Evolutionary conservation across 2,113 vertebrate species (phyloP).

Genomic region (Melanotaenia duboulayi): DNA sequence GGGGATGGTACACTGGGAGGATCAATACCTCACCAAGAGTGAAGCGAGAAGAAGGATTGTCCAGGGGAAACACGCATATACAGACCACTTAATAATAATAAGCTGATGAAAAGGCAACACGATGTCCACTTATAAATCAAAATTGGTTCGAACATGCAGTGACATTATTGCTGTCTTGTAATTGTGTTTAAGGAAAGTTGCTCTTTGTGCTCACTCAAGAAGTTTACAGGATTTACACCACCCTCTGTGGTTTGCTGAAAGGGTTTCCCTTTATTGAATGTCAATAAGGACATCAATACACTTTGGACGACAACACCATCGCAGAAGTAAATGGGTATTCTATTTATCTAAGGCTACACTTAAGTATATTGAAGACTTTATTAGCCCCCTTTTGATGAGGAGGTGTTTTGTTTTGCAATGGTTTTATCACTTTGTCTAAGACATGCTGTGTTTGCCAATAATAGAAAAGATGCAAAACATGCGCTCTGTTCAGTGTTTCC

Average conservation of each 20-base stretch:
- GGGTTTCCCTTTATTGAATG: slow-evolving; percentile 78
- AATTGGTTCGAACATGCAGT: slow-evolving; percentile 64
- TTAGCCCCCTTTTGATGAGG: slow-evolving; percentile 76
- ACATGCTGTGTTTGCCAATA: slow-evolving; percentile 59
- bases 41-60: slow-evolving; percentile 78
- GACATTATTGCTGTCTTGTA: slow-evolving; percentile 71
- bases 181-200: slow-evolving; percentile 69
- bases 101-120: slow-evolving; percentile 82
- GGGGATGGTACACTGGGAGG: slow-evolving; percentile 82
- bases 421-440: slow-evolving; percentile 68
- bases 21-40: slow-evolving; percentile 86
- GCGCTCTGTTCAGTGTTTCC: slow-evolving; percentile 49
- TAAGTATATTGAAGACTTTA: slow-evolving; percentile 82
- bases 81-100: slow-evolving; percentile 83
- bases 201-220: slow-evolving; percentile 50
- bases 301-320: slow-evolving; percentile 72
- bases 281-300: slow-evolving; percentile 74
- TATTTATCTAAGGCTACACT: slow-evolving; percentile 77
- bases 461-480: slow-evolving; percentile 56
- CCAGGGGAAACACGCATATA: slow-evolving; percentile 85
- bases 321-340: slow-evolving; percentile 67
- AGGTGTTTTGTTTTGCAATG: slow-evolving; percentile 76
- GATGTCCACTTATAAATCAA: slow-evolving; percentile 82
- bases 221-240: slow-evolving; percentile 68
- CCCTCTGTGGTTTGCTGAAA: slow-evolving; percentile 69